Conservation (phyloP, 2,888 invertebrate species). For the Acanthopleura granulata region DNA sequence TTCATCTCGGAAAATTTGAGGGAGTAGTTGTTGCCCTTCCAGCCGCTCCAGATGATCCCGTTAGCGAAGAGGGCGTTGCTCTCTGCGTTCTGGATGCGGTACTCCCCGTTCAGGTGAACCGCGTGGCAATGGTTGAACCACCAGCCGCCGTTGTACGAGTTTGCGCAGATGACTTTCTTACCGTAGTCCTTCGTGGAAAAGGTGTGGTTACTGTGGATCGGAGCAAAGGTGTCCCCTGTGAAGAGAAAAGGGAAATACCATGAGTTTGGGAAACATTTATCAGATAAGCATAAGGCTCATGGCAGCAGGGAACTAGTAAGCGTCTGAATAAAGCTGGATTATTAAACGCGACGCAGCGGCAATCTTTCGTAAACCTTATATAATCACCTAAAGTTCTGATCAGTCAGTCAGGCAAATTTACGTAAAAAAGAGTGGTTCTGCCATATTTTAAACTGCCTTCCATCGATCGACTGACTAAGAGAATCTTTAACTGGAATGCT, state of each 20-base stretch:
- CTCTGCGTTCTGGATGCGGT: not conserved
- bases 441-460: no score
- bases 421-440: no score
- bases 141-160: constrained; percentile 22
- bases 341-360: no score
- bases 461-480: no score
- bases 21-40: constrained; percentile 19
- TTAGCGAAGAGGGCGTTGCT: not conserved
- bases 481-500: no score
- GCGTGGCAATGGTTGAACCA: constrained; percentile 27
- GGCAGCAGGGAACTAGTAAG: no score
- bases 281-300: no score
- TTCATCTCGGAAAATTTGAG: constrained; percentile 20
- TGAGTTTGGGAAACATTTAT: no score
- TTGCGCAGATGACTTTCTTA: constrained; percentile 7
- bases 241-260: not conserved
- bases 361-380: no score
- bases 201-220: not conserved
- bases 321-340: no score
- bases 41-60: constrained; percentile 19
- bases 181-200: constrained; percentile 13
- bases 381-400: no score
- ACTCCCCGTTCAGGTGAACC: constrained; percentile 26
- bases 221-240: constrained; percentile 2
- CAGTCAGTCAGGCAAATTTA: no score